Conservation (phyloP, 2,888 invertebrate species). For the Leucophenga montana region DNA sequence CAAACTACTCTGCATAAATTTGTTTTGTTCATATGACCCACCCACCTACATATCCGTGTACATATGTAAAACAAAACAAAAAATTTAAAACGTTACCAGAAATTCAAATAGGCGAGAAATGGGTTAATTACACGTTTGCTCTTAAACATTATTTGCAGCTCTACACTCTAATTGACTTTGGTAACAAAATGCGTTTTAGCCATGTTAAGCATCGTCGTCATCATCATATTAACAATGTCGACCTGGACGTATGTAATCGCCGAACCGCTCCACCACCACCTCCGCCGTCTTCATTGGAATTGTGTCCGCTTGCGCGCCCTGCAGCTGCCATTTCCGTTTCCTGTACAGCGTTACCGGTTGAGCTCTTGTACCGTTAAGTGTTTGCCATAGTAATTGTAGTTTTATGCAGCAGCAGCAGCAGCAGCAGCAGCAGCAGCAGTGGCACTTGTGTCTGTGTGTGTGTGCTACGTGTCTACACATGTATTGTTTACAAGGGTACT, state of each 20-base stretch:
- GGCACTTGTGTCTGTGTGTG: neutral
- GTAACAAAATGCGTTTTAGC: conserved; percentile 59
- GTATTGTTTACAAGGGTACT: too few species aligned
- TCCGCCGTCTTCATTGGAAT: neutral
- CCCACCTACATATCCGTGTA: too few species aligned
- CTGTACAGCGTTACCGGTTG: conserved; percentile 15
- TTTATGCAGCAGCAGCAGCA: neutral
- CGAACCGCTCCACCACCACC: neutral
- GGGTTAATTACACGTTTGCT: conserved; percentile 31
- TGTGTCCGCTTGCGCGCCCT: neutral
- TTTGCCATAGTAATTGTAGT: conserved; percentile 28
- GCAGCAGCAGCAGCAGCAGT: neutral
- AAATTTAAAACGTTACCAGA: neutral
- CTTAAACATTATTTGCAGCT: conserved; percentile 24
- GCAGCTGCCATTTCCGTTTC: conserved; percentile 25
- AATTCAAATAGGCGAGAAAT: conserved; percentile 16
- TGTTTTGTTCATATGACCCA: too few species aligned
- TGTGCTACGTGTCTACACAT: too few species aligned
- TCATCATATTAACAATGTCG: conserved; percentile 58
- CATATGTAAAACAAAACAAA: too few species aligned
- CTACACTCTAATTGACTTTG: conserved; percentile 59
- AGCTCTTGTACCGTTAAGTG: conserved; percentile 36
- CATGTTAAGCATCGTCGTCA: conserved; percentile 60
- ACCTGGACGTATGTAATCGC: neutral
- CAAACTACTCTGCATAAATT: too few species aligned